Evolutionary conservation across 2,113 vertebrate genomes (phyloP).

Genomic region (Notiomystis cincta): DNA sequence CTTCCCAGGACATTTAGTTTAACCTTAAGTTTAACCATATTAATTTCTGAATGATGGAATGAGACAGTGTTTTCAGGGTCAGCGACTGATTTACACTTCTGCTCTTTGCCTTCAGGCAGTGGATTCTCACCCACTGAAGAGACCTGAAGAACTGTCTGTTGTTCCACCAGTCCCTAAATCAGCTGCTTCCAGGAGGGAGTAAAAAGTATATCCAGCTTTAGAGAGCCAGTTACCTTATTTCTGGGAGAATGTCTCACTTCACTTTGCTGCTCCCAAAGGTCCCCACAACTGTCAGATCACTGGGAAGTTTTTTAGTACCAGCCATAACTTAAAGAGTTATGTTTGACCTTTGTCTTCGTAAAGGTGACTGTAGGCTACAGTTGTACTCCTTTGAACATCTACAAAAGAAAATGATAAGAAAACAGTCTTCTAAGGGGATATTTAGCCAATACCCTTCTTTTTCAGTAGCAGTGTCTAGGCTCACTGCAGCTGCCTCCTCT

Average conservation of each 20-base stretch:
- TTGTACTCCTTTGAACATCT: background rate
- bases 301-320: background rate
- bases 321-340: background rate
- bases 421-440: background rate
- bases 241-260: background rate
- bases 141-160: background rate
- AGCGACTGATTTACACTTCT: background rate
- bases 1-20: background rate
- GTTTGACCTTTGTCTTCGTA: background rate
- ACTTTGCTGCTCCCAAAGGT: background rate
- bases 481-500: background rate
- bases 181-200: background rate
- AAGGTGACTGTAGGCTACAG: fast-evolving
- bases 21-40: background rate
- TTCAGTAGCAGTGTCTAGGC: background rate
- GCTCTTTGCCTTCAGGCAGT: constrained; percentile 1
- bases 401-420: background rate
- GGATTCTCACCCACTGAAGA: background rate
- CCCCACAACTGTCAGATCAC: background rate
- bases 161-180: background rate
- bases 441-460: background rate
- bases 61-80: constrained; percentile 44
- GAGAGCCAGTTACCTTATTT: background rate
- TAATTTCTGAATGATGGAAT: constrained; percentile 40
- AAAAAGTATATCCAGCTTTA: background rate